Conservation (phyloP, 2,113 vertebrate species). For the Paramormyrops kingsleyae region DNA sequence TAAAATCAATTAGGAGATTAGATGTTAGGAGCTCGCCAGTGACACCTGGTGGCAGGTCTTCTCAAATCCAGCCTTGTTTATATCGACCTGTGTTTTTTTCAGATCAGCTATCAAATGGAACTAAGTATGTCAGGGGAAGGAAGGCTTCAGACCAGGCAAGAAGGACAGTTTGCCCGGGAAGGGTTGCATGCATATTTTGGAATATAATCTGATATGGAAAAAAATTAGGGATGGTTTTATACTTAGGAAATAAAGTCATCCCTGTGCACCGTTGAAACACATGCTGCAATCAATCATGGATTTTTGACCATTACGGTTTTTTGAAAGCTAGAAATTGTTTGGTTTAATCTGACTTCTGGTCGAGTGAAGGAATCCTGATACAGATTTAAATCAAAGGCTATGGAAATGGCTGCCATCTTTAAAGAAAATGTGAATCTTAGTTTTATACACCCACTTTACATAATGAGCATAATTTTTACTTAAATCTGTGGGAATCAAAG, state of each 20-base stretch:
- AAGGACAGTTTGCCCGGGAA: not conserved
- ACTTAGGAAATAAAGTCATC: not conserved
- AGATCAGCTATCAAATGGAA: not conserved
- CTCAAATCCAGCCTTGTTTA: not conserved
- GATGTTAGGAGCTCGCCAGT: not conserved
- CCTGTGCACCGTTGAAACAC: not conserved
- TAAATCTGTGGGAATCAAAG: conserved; percentile 25
- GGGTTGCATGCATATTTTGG: not conserved
- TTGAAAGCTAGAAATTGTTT: not conserved
- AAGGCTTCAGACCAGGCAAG: not conserved
- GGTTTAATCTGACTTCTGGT: not conserved
- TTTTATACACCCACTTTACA: not conserved
- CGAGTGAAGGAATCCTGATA: not conserved
- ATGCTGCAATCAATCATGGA: not conserved
- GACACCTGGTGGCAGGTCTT: not conserved
- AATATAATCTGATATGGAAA: not conserved
- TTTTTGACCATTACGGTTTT: not conserved
- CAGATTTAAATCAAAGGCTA: not conserved
- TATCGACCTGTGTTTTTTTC: not conserved
- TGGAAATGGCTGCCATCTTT: not conserved
- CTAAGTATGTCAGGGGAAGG: not conserved
- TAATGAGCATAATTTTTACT: conserved; percentile 29
- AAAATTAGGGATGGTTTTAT: not conserved
- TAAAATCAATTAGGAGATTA: not conserved
- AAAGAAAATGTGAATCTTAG: not conserved